Conservation (phyloP, 2,113 vertebrate species). For the Sapajus apella region DNA sequence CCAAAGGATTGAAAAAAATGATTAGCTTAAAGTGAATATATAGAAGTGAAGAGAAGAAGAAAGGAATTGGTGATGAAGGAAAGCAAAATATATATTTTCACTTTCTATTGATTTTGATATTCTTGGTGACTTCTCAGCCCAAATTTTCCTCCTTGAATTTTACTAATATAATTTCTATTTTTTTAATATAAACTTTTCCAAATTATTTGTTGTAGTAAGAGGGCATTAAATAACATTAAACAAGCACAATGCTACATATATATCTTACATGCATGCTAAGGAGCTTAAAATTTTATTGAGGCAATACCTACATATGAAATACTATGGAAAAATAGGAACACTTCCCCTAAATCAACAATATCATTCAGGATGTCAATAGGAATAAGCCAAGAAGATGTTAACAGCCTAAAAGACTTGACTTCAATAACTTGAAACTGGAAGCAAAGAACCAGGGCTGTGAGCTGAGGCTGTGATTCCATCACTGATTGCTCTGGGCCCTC, state of each 20-base stretch:
- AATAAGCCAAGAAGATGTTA: constrained; percentile 44
- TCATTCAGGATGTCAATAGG: neutral
- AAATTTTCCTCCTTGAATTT: neutral
- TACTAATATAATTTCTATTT: neutral
- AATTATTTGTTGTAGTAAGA: neutral
- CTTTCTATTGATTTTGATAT: neutral
- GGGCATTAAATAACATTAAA: neutral
- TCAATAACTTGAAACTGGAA: constrained; percentile 35
- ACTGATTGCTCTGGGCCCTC: constrained; percentile 54
- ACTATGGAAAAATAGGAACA: neutral
- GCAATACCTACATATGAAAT: neutral
- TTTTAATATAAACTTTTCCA: neutral
- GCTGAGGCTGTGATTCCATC: constrained; percentile 24
- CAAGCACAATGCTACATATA: neutral
- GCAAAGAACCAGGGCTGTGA: neutral
- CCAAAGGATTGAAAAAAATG: neutral
- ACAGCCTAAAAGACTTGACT: neutral
- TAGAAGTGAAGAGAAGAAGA: neutral
- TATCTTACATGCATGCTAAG: neutral
- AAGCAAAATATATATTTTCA: neutral
- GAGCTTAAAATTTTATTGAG: neutral
- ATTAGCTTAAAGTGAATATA: neutral
- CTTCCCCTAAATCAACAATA: neutral
- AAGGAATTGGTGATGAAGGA: neutral
- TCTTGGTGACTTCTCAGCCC: neutral